Evolutionary conservation across 1,140 invertebrate species (phyloP).

Genomic region (Hylaeus volcanicus): DNA sequence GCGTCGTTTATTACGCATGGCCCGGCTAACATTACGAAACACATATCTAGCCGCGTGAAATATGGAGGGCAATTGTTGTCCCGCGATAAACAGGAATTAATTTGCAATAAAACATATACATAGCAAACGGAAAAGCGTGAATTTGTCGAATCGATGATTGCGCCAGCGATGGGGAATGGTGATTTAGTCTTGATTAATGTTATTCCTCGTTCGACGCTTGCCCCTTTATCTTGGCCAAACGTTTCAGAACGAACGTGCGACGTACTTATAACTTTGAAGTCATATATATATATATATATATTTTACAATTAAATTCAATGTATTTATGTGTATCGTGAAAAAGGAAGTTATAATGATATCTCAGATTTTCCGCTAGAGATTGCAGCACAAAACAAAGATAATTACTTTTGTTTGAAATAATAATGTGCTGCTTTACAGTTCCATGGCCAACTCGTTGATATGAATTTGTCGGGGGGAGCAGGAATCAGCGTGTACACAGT

Average conservation of each 20-base stretch:
- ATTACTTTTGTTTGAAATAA: too few species aligned
- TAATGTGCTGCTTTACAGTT: too few species aligned
- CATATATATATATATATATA: too few species aligned
- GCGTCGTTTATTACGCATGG: slow-evolving; percentile 29
- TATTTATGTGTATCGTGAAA: too few species aligned
- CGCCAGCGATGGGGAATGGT: not conserved
- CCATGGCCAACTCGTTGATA: too few species aligned
- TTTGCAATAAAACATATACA: slow-evolving; percentile 36
- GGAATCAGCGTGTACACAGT: too few species aligned
- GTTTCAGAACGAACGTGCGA: not conserved
- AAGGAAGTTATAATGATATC: too few species aligned
- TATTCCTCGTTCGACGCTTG: not conserved
- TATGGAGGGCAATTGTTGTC: slow-evolving; percentile 34
- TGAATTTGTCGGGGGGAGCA: too few species aligned
- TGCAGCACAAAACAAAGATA: too few species aligned
- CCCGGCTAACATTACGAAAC: not conserved
- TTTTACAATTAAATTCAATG: too few species aligned
- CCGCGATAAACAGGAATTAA: slow-evolving; percentile 47
- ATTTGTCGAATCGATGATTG: slow-evolving; percentile 38
- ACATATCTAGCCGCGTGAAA: slow-evolving; percentile 16
- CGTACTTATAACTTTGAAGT: too few species aligned
- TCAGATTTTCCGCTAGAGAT: too few species aligned
- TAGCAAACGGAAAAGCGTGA: slow-evolving; percentile 8
- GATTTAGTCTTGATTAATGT: slow-evolving; percentile 31
- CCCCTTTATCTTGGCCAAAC: not conserved